Evolutionary conservation across 2,888 invertebrate species (phyloP).

Genomic region (Tinea pellionella): DNA sequence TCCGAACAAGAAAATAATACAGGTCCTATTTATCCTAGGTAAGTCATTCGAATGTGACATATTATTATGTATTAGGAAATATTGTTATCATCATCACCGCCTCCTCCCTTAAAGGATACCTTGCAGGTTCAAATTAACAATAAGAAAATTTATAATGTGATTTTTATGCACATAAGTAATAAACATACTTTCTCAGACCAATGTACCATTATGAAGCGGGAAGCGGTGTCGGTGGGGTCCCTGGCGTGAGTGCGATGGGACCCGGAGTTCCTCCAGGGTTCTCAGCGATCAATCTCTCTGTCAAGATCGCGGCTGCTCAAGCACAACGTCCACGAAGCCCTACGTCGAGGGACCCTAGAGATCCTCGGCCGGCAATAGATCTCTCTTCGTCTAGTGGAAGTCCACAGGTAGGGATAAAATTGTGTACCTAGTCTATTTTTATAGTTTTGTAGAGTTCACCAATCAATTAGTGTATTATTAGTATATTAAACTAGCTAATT

Average conservation of each 20-base stretch:
- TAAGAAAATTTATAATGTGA: neutral
- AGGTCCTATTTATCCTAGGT: constrained; percentile 82
- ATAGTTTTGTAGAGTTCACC: too few species aligned
- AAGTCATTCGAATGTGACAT: constrained; percentile 23
- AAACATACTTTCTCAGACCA: constrained; percentile 62
- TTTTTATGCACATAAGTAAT: neutral
- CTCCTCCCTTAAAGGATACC: neutral
- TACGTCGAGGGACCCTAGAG: constrained; percentile 80
- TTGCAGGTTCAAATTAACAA: neutral
- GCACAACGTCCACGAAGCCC: constrained; percentile 79
- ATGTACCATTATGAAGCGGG: constrained; percentile 84
- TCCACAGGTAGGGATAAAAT: constrained; percentile 78
- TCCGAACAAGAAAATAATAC: constrained; percentile 74
- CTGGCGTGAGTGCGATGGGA: constrained; percentile 73
- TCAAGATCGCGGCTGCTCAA: constrained; percentile 84
- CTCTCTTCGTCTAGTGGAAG: constrained; percentile 89
- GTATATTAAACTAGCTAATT: neutral
- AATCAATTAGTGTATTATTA: too few species aligned
- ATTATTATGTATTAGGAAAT: neutral
- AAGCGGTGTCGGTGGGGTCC: constrained; percentile 65
- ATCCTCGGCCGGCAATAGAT: constrained; percentile 86
- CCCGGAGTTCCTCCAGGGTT: constrained; percentile 80
- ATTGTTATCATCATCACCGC: neutral
- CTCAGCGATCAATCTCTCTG: constrained; percentile 85
- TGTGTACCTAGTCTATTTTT: constrained; percentile 20